Percentiles rank a stretch among this genome's conserved stretches.
Evolutionary conservation across 2,797 vertebrate species (phyloP).

Genomic region (Tiaroga cobitis): DNA sequence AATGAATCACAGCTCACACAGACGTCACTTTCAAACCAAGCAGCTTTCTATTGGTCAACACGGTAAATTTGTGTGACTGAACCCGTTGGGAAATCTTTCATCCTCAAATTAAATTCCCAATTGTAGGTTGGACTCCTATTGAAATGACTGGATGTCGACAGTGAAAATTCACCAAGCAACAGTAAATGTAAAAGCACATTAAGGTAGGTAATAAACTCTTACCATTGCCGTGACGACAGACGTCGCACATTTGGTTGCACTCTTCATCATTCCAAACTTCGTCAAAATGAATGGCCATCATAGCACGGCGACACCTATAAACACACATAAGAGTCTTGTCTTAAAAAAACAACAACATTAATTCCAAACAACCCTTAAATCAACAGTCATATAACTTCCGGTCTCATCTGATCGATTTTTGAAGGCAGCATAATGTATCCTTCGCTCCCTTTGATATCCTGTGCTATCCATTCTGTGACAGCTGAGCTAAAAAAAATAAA

Average conservation of each 20-base stretch:
- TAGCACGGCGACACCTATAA: conserved; percentile 88
- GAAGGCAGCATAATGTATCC: no score
- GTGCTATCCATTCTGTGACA: no score
- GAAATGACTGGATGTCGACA: neutral
- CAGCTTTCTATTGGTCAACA: neutral
- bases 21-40: no score
- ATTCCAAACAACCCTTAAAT: neutral
- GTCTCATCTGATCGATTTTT: no score
- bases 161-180: neutral
- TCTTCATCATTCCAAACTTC: conserved; percentile 91
- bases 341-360: neutral
- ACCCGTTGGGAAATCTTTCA: no score
- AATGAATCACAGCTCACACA: no score
- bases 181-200: neutral
- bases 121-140: neutral
- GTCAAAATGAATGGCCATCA: conserved; percentile 93
- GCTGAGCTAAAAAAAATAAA: no score
- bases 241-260: conserved; percentile 93
- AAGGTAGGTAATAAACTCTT: conserved; percentile 44
- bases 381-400: no score
- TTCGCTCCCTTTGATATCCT: no score
- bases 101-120: neutral
- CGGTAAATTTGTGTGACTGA: neutral
- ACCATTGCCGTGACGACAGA: conserved; percentile 83
- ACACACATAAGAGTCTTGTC: neutral